Evolutionary conservation across 2,888 invertebrate genomes (phyloP).

Genomic region (Xestia ashworthii): DNA sequence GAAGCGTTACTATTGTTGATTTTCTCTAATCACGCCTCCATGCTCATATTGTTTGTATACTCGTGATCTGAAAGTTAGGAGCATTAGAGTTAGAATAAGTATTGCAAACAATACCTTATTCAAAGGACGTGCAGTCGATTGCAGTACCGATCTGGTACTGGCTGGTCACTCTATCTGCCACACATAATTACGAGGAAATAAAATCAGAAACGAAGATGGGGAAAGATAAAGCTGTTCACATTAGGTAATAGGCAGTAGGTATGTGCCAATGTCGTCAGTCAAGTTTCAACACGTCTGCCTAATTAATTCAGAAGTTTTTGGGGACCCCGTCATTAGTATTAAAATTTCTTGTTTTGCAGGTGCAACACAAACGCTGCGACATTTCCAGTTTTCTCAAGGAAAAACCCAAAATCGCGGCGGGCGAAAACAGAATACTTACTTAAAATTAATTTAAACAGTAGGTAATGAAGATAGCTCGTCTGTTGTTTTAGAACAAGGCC

Average conservation of each 20-base stretch:
- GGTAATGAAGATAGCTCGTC: constrained; percentile 5
- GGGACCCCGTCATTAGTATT: background rate
- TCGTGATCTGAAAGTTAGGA: constrained; percentile 63
- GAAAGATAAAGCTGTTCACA: background rate
- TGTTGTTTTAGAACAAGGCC: constrained; percentile 33
- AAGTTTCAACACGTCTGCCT: constrained; percentile 36
- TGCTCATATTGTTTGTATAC: constrained; percentile 28
- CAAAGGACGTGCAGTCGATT: background rate
- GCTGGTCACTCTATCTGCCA: background rate
- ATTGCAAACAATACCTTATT: constrained; percentile 34
- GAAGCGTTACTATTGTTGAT: constrained; percentile 20
- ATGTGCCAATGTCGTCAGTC: constrained; percentile 9
- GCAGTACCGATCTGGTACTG: background rate
- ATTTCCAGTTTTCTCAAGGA: constrained; percentile 9
- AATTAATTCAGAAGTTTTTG: constrained; percentile 27
- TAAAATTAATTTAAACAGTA: constrained; percentile 13
- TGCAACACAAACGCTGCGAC: background rate
- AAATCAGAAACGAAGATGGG: background rate
- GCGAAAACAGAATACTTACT: background rate
- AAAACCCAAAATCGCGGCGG: background rate
- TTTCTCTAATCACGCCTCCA: constrained; percentile 40
- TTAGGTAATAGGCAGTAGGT: background rate
- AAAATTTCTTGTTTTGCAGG: constrained; percentile 25
- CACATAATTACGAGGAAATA: background rate
- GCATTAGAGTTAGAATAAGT: constrained; percentile 39